Percentiles rank a stretch among this genome's conserved stretches.
phyloP scores from a whole-genome alignment of 2,888 invertebrate genomes.

The Nymphalis polychloros region DNA sequence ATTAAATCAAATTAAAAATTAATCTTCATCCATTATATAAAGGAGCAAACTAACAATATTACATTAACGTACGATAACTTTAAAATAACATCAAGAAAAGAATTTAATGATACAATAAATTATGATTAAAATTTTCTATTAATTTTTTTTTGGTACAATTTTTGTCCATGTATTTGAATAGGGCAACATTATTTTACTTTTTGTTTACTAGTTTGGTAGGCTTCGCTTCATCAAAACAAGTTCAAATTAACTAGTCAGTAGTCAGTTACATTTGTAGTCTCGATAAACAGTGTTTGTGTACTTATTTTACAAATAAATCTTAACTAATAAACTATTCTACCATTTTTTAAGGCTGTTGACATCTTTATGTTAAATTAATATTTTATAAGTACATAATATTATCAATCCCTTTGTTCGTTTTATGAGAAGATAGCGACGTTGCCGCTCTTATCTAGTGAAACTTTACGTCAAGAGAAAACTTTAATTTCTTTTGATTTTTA shows the following conservation, averaged over 20 bases:
- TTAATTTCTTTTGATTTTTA: constrained; percentile 13
- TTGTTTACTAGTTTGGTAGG: constrained; percentile 61
- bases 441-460: constrained; percentile 58
- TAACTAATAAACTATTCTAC: constrained; percentile 1
- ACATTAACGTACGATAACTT: no score
- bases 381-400: constrained; percentile 14
- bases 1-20: no score
- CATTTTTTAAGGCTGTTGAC: not conserved
- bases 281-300: constrained; percentile 16
- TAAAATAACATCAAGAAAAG: no score
- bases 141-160: constrained; percentile 39
- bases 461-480: constrained; percentile 40
- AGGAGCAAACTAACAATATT: no score
- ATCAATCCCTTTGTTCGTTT: constrained; percentile 58
- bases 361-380: not conserved
- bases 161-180: constrained; percentile 12
- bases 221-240: constrained; percentile 61
- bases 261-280: constrained; percentile 47
- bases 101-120: no score
- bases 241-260: constrained; percentile 48
- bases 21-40: no score
- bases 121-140: not conserved
- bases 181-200: constrained; percentile 53
- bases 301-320: constrained; percentile 13
- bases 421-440: constrained; percentile 65